phyloP scores from a whole-genome alignment of 2,113 vertebrate genomes.

The Lipotes vexillifer region DNA sequence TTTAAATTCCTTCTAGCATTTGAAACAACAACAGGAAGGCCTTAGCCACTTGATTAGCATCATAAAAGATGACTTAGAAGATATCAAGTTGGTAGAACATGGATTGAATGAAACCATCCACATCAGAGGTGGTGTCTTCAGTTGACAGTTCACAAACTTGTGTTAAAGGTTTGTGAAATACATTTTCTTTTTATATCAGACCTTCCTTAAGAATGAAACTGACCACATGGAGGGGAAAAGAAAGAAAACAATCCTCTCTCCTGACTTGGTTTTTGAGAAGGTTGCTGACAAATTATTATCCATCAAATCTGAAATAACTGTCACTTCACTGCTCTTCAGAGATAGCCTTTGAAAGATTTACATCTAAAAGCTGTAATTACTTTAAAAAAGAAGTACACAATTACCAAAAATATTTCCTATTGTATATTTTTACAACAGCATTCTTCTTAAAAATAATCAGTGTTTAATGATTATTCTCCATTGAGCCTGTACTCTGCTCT shows the following conservation, averaged over 20 bases:
- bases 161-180: not conserved
- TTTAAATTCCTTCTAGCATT: slow-evolving; percentile 83
- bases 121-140: slow-evolving; percentile 89
- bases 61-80: slow-evolving; percentile 96
- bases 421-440: slow-evolving; percentile 71
- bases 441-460: slow-evolving; percentile 55
- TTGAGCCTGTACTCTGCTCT: slow-evolving; percentile 4
- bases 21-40: slow-evolving; percentile 97
- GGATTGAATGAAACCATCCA: slow-evolving; percentile 92
- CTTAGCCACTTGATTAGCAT: slow-evolving; percentile 95
- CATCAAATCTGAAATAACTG: slow-evolving; percentile 64
- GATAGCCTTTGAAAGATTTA: slow-evolving; percentile 74
- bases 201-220: slow-evolving; percentile 72
- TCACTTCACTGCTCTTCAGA: slow-evolving; percentile 74
- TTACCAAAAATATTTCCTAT: slow-evolving; percentile 74
- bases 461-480: slow-evolving; percentile 53
- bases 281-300: slow-evolving; percentile 43
- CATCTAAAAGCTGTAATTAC: slow-evolving; percentile 70
- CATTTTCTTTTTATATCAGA: not conserved
- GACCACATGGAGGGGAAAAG: slow-evolving; percentile 25
- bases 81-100: slow-evolving; percentile 95
- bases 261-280: slow-evolving; percentile 13
- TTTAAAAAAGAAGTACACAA: slow-evolving; percentile 64
- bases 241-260: slow-evolving; percentile 43
- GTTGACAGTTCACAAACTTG: slow-evolving; percentile 78